phyloP scores from a whole-genome alignment of 2,113 vertebrate species.

The Pelobates fuscus region DNA sequence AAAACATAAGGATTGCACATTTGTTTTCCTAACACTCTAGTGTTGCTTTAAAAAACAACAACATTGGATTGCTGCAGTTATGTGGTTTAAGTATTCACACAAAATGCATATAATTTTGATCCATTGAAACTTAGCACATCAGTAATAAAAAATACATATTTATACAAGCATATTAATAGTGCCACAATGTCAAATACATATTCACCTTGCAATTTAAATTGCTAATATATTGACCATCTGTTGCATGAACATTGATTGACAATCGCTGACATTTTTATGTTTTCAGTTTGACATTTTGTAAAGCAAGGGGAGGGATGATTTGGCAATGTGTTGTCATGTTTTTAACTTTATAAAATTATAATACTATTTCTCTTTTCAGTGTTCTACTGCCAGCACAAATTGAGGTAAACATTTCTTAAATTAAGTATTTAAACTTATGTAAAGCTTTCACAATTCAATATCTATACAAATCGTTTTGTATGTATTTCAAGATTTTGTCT shows the following conservation, averaged over 20 bases:
- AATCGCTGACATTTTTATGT: constrained; percentile 33
- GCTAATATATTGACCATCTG: constrained; percentile 31
- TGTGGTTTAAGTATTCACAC: too few species aligned
- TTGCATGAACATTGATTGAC: constrained; percentile 32
- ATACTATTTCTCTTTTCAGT: background rate
- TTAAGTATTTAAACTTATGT: too few species aligned
- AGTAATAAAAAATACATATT: background rate
- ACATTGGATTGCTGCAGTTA: too few species aligned
- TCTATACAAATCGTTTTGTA: too few species aligned
- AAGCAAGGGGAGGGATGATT: constrained; percentile 14
- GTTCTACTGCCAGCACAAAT: too few species aligned
- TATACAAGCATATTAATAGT: background rate
- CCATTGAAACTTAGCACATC: background rate
- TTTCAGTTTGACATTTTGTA: constrained; percentile 25
- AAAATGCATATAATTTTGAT: too few species aligned
- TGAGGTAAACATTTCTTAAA: too few species aligned
- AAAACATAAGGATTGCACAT: too few species aligned
- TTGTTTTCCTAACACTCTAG: too few species aligned
- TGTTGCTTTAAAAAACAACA: too few species aligned
- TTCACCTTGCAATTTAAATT: constrained; percentile 37
- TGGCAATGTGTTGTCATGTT: constrained; percentile 6
- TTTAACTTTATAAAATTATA: background rate
- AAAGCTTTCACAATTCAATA: too few species aligned
- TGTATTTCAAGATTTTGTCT: too few species aligned
- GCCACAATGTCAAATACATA: constrained; percentile 22